Conservation (phyloP, 2,113 vertebrate species). For the Rhizomys pruinosus region DNA sequence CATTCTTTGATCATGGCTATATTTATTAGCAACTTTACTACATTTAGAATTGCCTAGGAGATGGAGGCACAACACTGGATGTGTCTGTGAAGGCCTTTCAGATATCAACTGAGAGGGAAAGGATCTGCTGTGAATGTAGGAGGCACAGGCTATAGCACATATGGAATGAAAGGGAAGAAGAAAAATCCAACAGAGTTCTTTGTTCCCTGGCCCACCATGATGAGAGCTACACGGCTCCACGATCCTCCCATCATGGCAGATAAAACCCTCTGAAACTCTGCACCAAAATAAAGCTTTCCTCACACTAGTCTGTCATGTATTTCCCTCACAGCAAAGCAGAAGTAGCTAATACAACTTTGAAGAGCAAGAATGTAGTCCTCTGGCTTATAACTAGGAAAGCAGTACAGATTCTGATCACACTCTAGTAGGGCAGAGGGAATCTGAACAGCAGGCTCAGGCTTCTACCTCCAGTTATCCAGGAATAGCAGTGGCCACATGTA, state of each 20-base stretch:
- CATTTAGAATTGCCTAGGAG: background rate
- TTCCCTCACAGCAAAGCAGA: background rate
- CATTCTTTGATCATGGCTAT: background rate
- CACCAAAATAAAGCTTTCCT: background rate
- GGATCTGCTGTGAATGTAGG: too few species aligned
- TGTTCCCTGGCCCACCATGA: too few species aligned
- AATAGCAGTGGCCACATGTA: background rate
- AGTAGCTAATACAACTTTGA: background rate
- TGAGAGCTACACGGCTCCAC: background rate
- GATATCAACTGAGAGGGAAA: background rate
- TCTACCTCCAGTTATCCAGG: background rate
- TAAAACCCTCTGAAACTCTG: background rate
- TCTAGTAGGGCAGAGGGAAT: background rate
- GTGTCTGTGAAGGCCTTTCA: background rate
- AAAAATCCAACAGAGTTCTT: background rate
- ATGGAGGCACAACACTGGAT: too few species aligned
- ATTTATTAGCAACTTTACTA: background rate
- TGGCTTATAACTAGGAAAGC: background rate
- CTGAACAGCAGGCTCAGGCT: background rate
- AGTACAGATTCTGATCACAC: constrained; percentile 9
- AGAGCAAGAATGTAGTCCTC: background rate
- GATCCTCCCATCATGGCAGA: background rate
- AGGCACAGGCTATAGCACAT: background rate
- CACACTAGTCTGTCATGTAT: background rate
- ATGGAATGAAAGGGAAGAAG: background rate